Percentiles rank a stretch among this genome's conserved stretches.
These are phyloP conservation scores for Acromyrmex echinatior DNA, from an alignment of 1,140 invertebrate genomes.

Conservation along the genomic window DNA sequence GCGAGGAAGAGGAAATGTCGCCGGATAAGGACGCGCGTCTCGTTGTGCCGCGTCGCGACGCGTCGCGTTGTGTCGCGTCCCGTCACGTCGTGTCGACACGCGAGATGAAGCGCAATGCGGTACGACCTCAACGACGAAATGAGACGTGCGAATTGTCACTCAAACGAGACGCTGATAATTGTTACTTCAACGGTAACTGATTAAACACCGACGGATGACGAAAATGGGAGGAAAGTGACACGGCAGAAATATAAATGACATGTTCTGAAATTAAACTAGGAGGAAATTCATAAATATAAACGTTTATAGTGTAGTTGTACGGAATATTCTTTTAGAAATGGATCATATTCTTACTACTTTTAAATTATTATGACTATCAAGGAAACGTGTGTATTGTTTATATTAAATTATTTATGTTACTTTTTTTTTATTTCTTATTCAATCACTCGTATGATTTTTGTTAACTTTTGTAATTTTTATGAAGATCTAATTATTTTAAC, in stretches of 20 bases:
- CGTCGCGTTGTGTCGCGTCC: not conserved
- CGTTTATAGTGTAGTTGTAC: too few species aligned
- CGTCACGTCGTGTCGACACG: not conserved
- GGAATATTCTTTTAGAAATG: too few species aligned
- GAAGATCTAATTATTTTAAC: too few species aligned
- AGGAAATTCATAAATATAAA: not conserved
- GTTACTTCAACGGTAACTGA: slow-evolving; percentile 26
- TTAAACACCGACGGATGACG: not conserved
- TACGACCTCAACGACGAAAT: slow-evolving; percentile 5
- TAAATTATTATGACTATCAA: too few species aligned
- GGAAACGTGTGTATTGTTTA: too few species aligned
- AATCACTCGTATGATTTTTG: too few species aligned
- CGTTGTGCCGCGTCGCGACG: slow-evolving; percentile 6
- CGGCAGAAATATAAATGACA: not conserved
- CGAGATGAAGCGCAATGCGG: slow-evolving; percentile 22
- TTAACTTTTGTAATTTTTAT: too few species aligned
- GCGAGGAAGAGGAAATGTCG: slow-evolving; percentile 16
- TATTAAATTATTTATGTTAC: too few species aligned
- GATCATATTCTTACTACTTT: too few species aligned
- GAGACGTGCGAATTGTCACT: not conserved
- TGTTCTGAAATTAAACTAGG: not conserved
- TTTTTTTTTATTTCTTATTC: too few species aligned
- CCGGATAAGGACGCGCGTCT: slow-evolving; percentile 28
- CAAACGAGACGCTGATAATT: slow-evolving; percentile 45
- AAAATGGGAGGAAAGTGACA: not conserved